phyloP scores from a whole-genome alignment of 2,113 vertebrate genomes.

The Caracal caracal region DNA sequence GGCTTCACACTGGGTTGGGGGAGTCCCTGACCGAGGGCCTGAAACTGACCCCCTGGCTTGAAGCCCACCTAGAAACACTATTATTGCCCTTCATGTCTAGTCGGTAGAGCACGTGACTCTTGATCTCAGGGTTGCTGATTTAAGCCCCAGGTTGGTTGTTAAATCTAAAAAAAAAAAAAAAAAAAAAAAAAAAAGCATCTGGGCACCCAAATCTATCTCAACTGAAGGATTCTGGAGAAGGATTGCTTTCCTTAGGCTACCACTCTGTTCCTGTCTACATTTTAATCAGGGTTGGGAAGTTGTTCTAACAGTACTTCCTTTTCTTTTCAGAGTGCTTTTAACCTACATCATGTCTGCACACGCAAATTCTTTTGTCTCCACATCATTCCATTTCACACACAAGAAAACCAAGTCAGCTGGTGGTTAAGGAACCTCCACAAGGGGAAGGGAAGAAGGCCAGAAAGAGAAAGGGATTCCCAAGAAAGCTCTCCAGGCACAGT shows the following conservation, averaged over 20 bases:
- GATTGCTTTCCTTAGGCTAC: neutral
- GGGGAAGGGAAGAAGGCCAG: neutral
- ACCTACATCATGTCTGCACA: neutral
- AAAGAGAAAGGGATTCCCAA: neutral
- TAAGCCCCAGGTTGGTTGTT: no score
- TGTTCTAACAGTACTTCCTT: neutral
- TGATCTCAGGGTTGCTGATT: no score
- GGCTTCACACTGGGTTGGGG: neutral
- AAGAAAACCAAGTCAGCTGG: constrained; percentile 26
- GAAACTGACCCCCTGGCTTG: neutral
- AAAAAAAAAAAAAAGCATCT: neutral
- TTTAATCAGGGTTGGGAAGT: neutral
- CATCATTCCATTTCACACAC: neutral
- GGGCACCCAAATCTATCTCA: neutral
- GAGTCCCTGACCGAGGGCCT: neutral
- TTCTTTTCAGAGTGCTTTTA: constrained; percentile 27
- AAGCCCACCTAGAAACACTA: neutral
- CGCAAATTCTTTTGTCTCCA: constrained; percentile 1
- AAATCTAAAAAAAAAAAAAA: neutral
- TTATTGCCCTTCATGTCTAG: neutral
- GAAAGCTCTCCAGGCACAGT: neutral
- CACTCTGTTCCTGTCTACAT: neutral
- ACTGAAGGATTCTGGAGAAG: neutral
- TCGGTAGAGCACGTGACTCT: no score
- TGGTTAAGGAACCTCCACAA: neutral